A percentile compares a stretch with the other conserved stretches of the same genome.
Conservation (phyloP, 2,113 vertebrate genomes). For the Acanthisitta chloris region DNA sequence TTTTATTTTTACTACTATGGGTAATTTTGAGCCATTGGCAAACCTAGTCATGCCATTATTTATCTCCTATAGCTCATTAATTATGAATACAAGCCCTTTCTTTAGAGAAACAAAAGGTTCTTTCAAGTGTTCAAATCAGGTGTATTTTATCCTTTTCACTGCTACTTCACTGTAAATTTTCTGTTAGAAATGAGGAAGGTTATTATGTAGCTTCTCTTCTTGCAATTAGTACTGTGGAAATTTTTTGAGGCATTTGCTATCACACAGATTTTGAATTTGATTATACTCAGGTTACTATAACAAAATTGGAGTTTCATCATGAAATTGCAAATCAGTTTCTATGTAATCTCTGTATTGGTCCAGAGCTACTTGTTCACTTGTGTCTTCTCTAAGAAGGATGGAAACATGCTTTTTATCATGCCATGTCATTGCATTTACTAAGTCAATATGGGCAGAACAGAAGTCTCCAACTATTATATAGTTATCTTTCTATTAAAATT, state of each 20-base stretch:
- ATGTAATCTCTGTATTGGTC: not conserved
- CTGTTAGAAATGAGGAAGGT: not conserved
- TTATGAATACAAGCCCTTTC: conserved; percentile 3
- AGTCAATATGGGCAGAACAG: not conserved
- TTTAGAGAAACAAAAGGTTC: conserved; percentile 20
- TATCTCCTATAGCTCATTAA: conserved; percentile 15
- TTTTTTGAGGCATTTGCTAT: not conserved
- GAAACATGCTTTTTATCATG: not conserved
- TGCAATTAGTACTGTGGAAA: not conserved
- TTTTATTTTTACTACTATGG: not conserved
- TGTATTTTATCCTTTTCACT: conserved; percentile 16
- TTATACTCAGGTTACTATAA: not conserved
- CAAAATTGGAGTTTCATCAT: not conserved
- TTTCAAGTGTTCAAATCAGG: conserved; percentile 17
- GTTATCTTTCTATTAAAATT: not conserved
- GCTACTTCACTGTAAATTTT: not conserved
- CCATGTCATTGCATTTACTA: not conserved
- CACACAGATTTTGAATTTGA: not conserved
- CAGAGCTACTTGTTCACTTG: not conserved
- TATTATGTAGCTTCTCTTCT: not conserved
- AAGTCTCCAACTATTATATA: not conserved
- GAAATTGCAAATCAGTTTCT: not conserved
- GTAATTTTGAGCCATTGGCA: not conserved
- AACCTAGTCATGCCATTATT: not conserved
- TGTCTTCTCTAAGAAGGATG: not conserved